phyloP scores from a whole-genome alignment of 2,888 invertebrate genomes.

The Metellina segmentata region DNA sequence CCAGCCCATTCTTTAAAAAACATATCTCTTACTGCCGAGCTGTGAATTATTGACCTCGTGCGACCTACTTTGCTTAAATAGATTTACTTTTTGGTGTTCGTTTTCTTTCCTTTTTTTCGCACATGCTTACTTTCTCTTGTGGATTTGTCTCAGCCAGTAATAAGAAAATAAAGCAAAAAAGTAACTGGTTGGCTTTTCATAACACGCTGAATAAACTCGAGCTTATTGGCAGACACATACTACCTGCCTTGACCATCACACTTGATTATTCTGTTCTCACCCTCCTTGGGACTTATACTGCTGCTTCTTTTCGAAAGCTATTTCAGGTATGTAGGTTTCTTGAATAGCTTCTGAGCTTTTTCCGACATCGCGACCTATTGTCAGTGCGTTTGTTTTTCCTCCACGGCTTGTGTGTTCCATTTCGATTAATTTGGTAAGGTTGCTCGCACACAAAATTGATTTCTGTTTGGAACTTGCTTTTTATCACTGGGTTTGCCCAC shows the following conservation, averaged over 20 bases:
- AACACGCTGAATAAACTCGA: conserved; percentile 23
- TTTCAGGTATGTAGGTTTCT: conserved; percentile 75
- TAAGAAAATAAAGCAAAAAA: neutral
- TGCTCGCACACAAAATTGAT: too few relatives aligned
- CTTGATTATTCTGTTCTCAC: conserved; percentile 11
- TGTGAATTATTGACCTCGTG: conserved; percentile 73
- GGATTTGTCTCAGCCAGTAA: conserved; percentile 57
- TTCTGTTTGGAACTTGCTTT: too few relatives aligned
- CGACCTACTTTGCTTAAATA: conserved; percentile 73
- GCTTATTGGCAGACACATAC: conserved; percentile 34
- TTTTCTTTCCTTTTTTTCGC: conserved; percentile 42
- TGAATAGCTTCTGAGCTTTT: conserved; percentile 13
- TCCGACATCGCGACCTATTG: conserved; percentile 21
- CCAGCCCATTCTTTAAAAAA: conserved; percentile 41
- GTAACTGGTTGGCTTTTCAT: conserved; percentile 59
- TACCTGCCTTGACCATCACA: conserved; percentile 6
- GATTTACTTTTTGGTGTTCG: conserved; percentile 48
- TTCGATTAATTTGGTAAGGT: too few relatives aligned
- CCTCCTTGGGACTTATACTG: neutral
- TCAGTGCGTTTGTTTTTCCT: neutral
- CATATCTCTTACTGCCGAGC: conserved; percentile 58
- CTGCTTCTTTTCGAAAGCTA: conserved; percentile 39
- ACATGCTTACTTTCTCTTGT: conserved; percentile 63
- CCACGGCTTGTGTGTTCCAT: neutral
- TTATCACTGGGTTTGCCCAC: too few relatives aligned